These are phyloP conservation scores for Polypedilum vanderplanki DNA, from an alignment of 1,140 invertebrate species.

Conservation along the genomic window DNA sequence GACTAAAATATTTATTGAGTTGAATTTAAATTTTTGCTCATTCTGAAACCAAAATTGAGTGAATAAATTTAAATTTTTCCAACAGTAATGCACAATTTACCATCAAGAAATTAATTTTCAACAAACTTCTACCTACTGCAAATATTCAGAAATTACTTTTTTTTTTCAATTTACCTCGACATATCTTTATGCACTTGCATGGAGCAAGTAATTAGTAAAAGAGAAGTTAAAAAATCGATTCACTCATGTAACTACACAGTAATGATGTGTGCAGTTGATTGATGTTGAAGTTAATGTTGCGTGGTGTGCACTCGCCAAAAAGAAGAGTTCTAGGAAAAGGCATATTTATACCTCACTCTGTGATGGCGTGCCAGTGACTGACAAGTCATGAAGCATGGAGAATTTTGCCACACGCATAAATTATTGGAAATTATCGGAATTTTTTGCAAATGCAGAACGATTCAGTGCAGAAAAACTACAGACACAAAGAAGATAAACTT, in stretches of 20 bases:
- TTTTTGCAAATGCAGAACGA: too few relatives aligned
- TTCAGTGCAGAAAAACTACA: neutral
- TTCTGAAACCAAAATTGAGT: too few relatives aligned
- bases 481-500: neutral
- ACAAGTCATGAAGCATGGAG: neutral
- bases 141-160: too few relatives aligned
- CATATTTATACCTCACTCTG: too few relatives aligned
- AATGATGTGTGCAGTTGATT: constrained; percentile 17
- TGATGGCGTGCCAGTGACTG: neutral
- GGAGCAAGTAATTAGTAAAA: constrained; percentile 5
- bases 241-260: neutral
- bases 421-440: neutral
- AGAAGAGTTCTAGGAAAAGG: neutral
- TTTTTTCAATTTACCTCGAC: too few relatives aligned
- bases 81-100: too few relatives aligned
- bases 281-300: neutral
- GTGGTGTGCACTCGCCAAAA: neutral
- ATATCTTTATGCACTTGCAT: neutral
- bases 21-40: too few relatives aligned
- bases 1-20: too few relatives aligned
- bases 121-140: too few relatives aligned
- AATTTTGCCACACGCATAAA: neutral
- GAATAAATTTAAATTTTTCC: too few relatives aligned
- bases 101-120: too few relatives aligned
- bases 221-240: constrained; percentile 5